phyloP scores from a whole-genome alignment of 2,113 vertebrate species.

The Syngnathus typhle region DNA sequence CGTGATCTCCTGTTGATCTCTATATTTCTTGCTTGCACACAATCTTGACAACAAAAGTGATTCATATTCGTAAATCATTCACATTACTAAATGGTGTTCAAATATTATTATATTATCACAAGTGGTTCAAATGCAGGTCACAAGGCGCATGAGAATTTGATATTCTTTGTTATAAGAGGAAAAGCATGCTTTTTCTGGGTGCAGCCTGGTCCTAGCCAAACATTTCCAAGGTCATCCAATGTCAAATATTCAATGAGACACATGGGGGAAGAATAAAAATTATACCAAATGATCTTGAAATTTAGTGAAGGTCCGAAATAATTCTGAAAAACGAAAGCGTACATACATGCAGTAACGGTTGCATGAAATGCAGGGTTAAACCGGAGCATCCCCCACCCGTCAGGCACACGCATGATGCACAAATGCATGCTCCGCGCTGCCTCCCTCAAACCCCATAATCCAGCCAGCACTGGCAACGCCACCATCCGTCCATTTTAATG shows the following conservation, averaged over 20 bases:
- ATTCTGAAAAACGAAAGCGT: neutral
- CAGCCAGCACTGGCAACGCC: slow-evolving; percentile 37
- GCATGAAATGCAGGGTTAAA: slow-evolving; percentile 48
- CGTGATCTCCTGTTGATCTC: neutral
- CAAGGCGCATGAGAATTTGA: neutral
- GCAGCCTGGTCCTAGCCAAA: neutral
- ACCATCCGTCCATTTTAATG: slow-evolving; percentile 63
- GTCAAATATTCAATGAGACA: slow-evolving; percentile 8
- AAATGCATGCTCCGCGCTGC: slow-evolving; percentile 22
- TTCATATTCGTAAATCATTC: neutral
- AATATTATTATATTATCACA: neutral
- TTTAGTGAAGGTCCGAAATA: neutral
- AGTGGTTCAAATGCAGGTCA: neutral
- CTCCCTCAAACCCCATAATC: slow-evolving; percentile 51
- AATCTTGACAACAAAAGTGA: neutral
- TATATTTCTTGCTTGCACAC: neutral
- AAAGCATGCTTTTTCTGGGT: neutral
- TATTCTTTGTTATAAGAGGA: neutral
- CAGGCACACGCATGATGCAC: slow-evolving; percentile 21
- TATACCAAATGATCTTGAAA: neutral
- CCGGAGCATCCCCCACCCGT: slow-evolving; percentile 36
- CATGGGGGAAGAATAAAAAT: neutral
- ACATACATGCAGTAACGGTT: slow-evolving; percentile 9
- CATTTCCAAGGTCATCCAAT: slow-evolving; percentile 23
- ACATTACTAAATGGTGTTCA: neutral